These are phyloP conservation scores for Nephrotoma appendiculata DNA, from an alignment of 2,888 invertebrate genomes.

Conservation along the genomic window DNA sequence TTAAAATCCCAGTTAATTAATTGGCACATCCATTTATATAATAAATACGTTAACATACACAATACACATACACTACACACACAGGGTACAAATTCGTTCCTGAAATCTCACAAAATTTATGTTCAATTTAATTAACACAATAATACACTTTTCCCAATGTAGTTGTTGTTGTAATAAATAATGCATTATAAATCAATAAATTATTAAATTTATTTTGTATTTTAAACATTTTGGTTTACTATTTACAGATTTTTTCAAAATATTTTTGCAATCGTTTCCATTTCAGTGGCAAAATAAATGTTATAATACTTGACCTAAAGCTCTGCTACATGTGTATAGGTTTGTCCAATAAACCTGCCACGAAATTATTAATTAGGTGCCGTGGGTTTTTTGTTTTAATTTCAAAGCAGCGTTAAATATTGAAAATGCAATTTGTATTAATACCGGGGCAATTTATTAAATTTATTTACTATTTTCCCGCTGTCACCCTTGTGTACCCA, in stretches of 20 bases:
- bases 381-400: neutral
- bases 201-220: neutral
- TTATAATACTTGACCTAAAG: neutral
- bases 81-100: neutral
- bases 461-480: too few species aligned
- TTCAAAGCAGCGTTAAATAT: too few species aligned
- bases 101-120: neutral
- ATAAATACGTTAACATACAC: neutral
- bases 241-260: neutral
- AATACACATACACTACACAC: too few species aligned
- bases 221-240: neutral
- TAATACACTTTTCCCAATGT: neutral
- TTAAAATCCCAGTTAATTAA: neutral
- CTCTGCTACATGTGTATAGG: neutral
- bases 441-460: too few species aligned
- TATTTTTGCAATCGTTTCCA: too few species aligned
- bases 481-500: too few species aligned
- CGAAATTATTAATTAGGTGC: neutral
- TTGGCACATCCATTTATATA: neutral
- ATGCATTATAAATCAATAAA: neutral
- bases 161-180: neutral
- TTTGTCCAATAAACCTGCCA: neutral
- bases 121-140: neutral
- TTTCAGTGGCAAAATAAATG: too few species aligned
- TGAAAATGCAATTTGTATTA: too few species aligned